These are phyloP conservation scores for Uria aalge DNA, from an alignment of 2,113 vertebrate genomes.

Conservation along the genomic window DNA sequence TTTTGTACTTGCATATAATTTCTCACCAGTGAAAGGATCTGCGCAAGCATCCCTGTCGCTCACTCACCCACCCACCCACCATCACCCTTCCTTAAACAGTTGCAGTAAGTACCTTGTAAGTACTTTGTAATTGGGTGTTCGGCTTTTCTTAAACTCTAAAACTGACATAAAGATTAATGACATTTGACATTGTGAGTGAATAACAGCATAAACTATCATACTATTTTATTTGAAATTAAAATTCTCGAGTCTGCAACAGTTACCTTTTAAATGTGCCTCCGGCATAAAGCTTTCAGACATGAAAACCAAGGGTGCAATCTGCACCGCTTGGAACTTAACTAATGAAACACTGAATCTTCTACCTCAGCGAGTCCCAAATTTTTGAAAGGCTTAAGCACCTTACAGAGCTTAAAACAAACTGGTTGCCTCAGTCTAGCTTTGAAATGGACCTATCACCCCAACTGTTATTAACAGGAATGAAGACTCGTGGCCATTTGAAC, in stretches of 20 bases:
- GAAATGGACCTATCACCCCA: background rate
- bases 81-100: background rate
- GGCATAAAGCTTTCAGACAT: background rate
- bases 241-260: background rate
- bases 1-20: background rate
- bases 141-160: constrained; percentile 47
- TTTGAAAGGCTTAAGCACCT: background rate
- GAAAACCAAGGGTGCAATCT: background rate
- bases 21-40: background rate
- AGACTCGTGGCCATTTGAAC: background rate
- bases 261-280: background rate
- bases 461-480: background rate
- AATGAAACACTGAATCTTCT: background rate
- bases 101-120: constrained; percentile 65
- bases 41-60: background rate
- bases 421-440: background rate
- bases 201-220: constrained; percentile 51
- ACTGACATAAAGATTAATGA: constrained; percentile 75
- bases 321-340: background rate
- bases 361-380: background rate
- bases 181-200: constrained; percentile 57
- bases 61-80: background rate
- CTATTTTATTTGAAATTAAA: constrained; percentile 37
- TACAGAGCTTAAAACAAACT: background rate
- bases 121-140: constrained; percentile 69